Conservation (phyloP, 2,888 invertebrate species). For the Salticus scenicus region DNA sequence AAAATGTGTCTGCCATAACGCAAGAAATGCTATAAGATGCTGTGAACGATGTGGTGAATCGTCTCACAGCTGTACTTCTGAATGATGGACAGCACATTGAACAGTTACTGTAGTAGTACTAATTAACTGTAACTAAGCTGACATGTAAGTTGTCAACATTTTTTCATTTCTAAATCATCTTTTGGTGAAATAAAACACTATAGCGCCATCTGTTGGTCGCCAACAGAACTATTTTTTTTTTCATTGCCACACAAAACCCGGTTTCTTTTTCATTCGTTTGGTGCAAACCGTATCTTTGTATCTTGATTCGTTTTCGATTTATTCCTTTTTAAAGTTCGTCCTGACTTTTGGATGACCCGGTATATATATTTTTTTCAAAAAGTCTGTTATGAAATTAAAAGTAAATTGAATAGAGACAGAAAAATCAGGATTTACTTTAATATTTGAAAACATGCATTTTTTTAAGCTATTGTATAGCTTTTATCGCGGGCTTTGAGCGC, state of each 20-base stretch:
- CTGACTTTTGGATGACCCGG: constrained; percentile 23
- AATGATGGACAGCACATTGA: constrained; percentile 26
- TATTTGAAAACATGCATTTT: no score
- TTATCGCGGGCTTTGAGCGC: no score
- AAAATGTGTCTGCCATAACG: constrained; percentile 23
- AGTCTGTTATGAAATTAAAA: no score
- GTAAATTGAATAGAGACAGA: no score
- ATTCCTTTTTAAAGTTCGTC: constrained; percentile 19
- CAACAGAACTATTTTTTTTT: constrained; percentile 8
- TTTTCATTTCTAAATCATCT: constrained; percentile 10
- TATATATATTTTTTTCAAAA: no score
- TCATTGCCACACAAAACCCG: constrained; percentile 15
- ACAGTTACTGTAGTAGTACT: constrained; percentile 5
- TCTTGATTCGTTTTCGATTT: constrained; percentile 21
- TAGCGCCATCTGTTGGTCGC: constrained; percentile 13
- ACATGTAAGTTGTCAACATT: constrained; percentile 1
- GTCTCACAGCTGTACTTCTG: constrained; percentile 3
- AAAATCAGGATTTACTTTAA: no score
- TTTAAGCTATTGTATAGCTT: no score
- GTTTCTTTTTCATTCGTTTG: constrained; percentile 7
- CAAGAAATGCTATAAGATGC: neutral
- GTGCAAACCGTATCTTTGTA: constrained; percentile 26
- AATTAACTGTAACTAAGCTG: constrained; percentile 2
- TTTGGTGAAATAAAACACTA: neutral
- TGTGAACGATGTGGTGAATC: constrained; percentile 19